A percentile compares a stretch with the other conserved stretches of the same genome.
phyloP scores from a whole-genome alignment of 2,113 vertebrate genomes.

The Rallus limicola region DNA sequence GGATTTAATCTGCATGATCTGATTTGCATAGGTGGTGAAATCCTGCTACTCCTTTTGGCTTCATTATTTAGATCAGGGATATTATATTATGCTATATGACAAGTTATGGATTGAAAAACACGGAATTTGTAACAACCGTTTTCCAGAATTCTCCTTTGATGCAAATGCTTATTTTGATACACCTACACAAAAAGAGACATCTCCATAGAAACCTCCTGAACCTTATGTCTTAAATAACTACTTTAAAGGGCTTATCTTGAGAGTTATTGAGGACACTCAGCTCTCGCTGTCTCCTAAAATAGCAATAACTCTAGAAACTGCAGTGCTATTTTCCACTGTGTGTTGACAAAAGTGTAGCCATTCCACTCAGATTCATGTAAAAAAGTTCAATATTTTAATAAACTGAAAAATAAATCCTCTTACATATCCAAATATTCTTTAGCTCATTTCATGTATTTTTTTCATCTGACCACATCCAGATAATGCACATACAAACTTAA shows the following conservation, averaged over 20 bases:
- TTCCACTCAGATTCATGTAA: background rate
- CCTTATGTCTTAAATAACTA: slow-evolving; percentile 47
- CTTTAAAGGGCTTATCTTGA: slow-evolving; percentile 49
- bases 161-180: slow-evolving; percentile 52
- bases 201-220: slow-evolving; percentile 58
- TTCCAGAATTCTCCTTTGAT: slow-evolving; percentile 19
- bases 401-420: slow-evolving; percentile 6
- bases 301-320: slow-evolving; percentile 38
- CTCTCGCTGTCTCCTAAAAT: background rate
- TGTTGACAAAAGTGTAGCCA: background rate
- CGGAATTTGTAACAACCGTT: background rate
- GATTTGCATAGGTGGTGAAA: slow-evolving; percentile 37
- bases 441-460: background rate
- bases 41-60: background rate
- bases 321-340: background rate
- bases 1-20: slow-evolving; percentile 16
- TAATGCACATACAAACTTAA: background rate
- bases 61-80: background rate
- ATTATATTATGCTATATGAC: background rate
- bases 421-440: background rate
- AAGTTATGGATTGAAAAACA: background rate
- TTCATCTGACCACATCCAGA: background rate
- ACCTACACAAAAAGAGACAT: slow-evolving; percentile 13
- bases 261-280: slow-evolving; percentile 40
- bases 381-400: background rate